Conservation (phyloP, 2,797 vertebrate genomes). For the Odontamblyopus lacepedii region DNA sequence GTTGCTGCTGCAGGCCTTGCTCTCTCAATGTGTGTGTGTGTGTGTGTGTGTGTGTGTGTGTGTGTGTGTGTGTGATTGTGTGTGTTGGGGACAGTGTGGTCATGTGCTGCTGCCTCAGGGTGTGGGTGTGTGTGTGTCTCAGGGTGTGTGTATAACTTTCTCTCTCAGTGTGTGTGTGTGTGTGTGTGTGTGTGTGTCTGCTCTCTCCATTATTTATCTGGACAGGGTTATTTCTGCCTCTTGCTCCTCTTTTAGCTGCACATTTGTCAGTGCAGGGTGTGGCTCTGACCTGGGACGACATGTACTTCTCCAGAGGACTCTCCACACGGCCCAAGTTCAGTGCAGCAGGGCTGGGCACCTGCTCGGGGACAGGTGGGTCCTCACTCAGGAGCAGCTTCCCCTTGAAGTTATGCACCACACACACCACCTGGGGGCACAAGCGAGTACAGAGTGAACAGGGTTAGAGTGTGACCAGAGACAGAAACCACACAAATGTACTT, state of each 20-base stretch:
- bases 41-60: too few relatives aligned
- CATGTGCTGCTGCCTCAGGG: too few relatives aligned
- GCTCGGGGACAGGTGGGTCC: conserved; percentile 74
- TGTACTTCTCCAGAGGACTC: conserved; percentile 96
- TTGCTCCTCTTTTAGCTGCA: background rate
- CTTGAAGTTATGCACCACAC: conserved; percentile 98
- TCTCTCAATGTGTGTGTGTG: background rate
- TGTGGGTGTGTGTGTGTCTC: too few relatives aligned
- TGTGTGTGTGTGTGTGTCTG: background rate
- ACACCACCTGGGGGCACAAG: conserved; percentile 84
- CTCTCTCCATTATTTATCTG: background rate
- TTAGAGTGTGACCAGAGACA: too few relatives aligned
- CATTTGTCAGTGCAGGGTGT: background rate
- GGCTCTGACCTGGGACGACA: conserved; percentile 72
- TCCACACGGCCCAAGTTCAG: conserved; percentile 88
- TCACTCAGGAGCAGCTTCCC: conserved; percentile 89
- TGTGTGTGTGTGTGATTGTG: too few relatives aligned
- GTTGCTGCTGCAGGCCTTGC: background rate
- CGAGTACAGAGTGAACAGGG: background rate
- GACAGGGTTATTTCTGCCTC: background rate
- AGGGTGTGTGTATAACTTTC: too few relatives aligned
- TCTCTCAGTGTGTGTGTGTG: too few relatives aligned
- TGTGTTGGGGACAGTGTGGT: too few relatives aligned
- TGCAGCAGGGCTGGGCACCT: conserved; percentile 75
- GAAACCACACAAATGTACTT: too few relatives aligned